Evolutionary conservation across 2,888 invertebrate genomes (phyloP).

Genomic region (Eristalis tenax): DNA sequence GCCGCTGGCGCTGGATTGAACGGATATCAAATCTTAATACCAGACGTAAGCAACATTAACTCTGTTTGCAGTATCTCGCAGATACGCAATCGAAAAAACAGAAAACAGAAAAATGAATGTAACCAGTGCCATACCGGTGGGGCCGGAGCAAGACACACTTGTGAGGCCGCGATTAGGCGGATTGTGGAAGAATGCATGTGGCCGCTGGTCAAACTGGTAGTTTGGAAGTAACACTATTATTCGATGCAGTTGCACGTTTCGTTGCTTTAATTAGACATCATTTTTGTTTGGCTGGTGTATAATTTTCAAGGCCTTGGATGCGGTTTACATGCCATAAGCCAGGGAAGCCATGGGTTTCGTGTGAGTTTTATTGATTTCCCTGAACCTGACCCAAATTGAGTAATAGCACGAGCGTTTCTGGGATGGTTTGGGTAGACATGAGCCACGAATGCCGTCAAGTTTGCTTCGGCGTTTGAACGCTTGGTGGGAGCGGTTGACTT

Average conservation of each 20-base stretch:
- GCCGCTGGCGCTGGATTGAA: slow-evolving; percentile 11
- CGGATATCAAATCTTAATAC: slow-evolving; percentile 37
- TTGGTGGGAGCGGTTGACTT: too few relatives aligned
- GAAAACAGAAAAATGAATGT: neutral
- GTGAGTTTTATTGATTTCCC: neutral
- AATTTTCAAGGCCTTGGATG: neutral
- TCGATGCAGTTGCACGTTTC: neutral
- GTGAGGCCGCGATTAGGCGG: neutral
- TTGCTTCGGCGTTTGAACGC: too few relatives aligned
- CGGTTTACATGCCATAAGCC: neutral
- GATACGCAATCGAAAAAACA: slow-evolving; percentile 27
- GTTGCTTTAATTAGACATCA: neutral
- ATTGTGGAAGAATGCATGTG: neutral
- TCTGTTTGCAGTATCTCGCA: neutral
- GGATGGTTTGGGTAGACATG: neutral
- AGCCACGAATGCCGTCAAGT: too few relatives aligned
- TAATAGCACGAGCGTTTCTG: neutral
- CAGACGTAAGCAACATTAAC: slow-evolving; percentile 19
- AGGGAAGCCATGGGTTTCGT: neutral
- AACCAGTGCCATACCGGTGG: neutral
- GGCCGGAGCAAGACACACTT: neutral
- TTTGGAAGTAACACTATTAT: neutral
- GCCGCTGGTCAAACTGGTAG: slow-evolving; percentile 3
- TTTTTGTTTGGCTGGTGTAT: neutral
- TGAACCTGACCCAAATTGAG: neutral